Percentiles rank a stretch among this genome's conserved stretches.
Conservation (phyloP, 2,888 invertebrate species). For the Ormyrus pomaceus region DNA sequence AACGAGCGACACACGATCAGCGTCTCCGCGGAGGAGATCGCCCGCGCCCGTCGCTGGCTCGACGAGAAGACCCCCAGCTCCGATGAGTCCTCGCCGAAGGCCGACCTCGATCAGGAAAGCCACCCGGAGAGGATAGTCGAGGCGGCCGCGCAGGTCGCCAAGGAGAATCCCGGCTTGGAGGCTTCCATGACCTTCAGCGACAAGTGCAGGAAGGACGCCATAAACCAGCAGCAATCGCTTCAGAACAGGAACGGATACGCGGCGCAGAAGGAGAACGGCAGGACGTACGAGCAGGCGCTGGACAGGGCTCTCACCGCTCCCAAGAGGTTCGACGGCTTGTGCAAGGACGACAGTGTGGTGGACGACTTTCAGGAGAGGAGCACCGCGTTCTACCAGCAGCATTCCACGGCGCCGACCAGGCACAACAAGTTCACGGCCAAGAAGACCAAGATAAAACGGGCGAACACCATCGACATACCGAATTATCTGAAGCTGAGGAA, state of each 20-base stretch:
- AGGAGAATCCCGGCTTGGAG: background rate
- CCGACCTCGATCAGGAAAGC: conserved; percentile 1
- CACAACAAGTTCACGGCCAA: conserved; percentile 78
- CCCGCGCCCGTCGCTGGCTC: conserved; percentile 85
- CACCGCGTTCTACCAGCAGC: conserved; percentile 57
- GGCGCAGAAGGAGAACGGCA: conserved; percentile 13
- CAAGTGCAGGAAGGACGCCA: conserved; percentile 71
- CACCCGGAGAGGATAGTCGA: conserved; percentile 12
- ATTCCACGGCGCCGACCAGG: conserved; percentile 44
- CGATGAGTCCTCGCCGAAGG: conserved; percentile 12
- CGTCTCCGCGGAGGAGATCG: conserved; percentile 88
- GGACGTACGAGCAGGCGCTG: conserved; percentile 50
- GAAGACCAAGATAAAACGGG: conserved; percentile 89
- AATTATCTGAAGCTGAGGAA: conserved; percentile 75
- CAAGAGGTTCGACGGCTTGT: conserved; percentile 41
- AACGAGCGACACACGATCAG: conserved; percentile 88
- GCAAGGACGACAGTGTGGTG: conserved; percentile 56
- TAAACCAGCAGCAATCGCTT: conserved; percentile 72
- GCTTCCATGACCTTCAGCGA: conserved; percentile 53
- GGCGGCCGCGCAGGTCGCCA: background rate
- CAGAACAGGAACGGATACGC: conserved; percentile 55
- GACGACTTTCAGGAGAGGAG: conserved; percentile 48
- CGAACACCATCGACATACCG: conserved; percentile 93
- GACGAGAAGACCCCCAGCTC: conserved; percentile 71
- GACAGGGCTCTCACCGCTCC: background rate